Base-by-base conservation (phyloP, 1,140 invertebrate species). In the Subanguina moxae region DNA sequence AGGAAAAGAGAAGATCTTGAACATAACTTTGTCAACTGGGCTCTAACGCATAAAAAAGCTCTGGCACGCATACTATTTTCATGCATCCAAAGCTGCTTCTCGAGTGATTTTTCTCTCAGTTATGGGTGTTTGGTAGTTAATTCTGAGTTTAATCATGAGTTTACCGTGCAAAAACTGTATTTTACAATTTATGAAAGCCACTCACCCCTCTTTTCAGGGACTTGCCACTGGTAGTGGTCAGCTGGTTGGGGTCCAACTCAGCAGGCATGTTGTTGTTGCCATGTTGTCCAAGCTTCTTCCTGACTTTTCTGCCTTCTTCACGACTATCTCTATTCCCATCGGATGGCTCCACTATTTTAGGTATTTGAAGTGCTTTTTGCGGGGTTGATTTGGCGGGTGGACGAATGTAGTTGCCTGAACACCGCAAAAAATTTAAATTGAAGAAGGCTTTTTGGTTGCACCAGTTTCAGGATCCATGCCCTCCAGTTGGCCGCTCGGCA, bases 401-500 rank as follows among this genome's bases (percentile, higher is more conserved):
- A 5, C 48, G 48, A 52, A 52, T 52, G 23, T 52, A 52, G 48
- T 52, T 52, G 48, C 48, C 48, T 52, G n/a, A 52, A 52, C 23
- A 21, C 23, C 3, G 17, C n/a, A 21, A 19, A 52, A 13, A n/a
- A n/a, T 13, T 13, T 52, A 52, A 52, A 52, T 52, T 7, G 3
- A 7, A 25, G 15, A 52, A 21, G 3, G 23, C 17, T 52, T 19
- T 15, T 52, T 52, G 17, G 8, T 15, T 25, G 3, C 48, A 52
- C 64, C 64, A 32, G 64, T 65, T 48, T 65, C 64, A 52, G 64
- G 64, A 48, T 65, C 64, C 64, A 65, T 65, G 15, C 64, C 64
- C 64, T 65, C 64, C 43, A 57, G 42, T 38, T 38, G 32, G 32
- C 32, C 32, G 11, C 32, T 38, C 32, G 3, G 3, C n/a, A n/a